These are phyloP conservation scores for Helicoverpa assulta DNA, from an alignment of 2,888 invertebrate species.

Conservation along the genomic window DNA sequence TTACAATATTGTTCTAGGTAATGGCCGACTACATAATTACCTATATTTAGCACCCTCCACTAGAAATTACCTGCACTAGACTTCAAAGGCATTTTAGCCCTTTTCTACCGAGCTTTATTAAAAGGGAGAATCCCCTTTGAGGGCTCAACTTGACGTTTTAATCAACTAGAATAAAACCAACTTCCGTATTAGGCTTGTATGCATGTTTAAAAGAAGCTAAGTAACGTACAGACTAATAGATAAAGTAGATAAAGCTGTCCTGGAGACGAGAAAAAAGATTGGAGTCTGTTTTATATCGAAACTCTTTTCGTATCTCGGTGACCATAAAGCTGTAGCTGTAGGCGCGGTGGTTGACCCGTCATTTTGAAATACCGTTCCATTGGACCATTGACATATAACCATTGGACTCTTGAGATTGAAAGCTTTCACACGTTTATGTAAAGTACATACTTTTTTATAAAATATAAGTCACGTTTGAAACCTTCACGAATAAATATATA, in stretches of 20 bases:
- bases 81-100: constrained; percentile 1
- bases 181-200: neutral
- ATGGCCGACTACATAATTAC: neutral
- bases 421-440: no score
- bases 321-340: no score
- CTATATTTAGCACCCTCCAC: neutral
- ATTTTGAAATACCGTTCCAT: no score
- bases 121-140: neutral
- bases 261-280: neutral
- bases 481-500: no score
- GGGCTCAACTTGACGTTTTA: constrained; percentile 1
- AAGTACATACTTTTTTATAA: no score
- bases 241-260: neutral
- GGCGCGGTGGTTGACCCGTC: no score
- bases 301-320: no score
- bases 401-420: no score
- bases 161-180: constrained; percentile 1
- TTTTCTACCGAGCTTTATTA: neutral
- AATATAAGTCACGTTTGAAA: no score
- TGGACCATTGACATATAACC: no score
- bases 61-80: constrained; percentile 1
- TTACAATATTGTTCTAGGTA: no score
- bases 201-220: neutral
- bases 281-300: neutral
- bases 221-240: neutral